phyloP scores from a whole-genome alignment of 2,113 vertebrate species.

The Morone chrysops region DNA sequence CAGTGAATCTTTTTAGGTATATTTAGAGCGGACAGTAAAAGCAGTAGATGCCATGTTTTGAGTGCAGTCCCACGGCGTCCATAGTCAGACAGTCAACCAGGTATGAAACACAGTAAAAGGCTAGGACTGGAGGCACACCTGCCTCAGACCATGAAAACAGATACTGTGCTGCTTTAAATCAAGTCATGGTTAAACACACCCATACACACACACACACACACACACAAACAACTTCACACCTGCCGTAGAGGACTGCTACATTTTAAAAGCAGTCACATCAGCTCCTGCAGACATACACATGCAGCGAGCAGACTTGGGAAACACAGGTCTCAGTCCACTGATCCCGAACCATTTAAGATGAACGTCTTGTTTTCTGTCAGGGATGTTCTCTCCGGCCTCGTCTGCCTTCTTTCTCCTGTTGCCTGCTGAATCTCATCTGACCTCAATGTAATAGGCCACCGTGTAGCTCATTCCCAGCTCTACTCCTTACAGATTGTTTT shows the following conservation, averaged over 20 bases:
- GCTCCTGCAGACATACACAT: slow-evolving; percentile 55
- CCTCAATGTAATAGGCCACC: slow-evolving; percentile 65
- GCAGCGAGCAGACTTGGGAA: slow-evolving; percentile 52
- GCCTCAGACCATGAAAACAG: slow-evolving; percentile 75
- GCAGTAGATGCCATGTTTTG: slow-evolving; percentile 35
- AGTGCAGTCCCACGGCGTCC: slow-evolving; percentile 50
- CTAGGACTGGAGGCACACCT: slow-evolving; percentile 41
- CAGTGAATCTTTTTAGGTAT: neutral
- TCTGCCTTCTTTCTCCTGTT: slow-evolving; percentile 58
- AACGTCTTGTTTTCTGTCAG: slow-evolving; percentile 81
- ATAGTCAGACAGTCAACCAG: slow-evolving; percentile 73
- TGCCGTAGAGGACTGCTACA: slow-evolving; percentile 55
- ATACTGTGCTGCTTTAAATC: slow-evolving; percentile 75
- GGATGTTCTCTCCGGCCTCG: slow-evolving; percentile 69
- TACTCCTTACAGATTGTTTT: slow-evolving; percentile 60
- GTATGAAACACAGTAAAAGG: slow-evolving; percentile 71
- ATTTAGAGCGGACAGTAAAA: slow-evolving; percentile 23
- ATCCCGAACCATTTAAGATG: slow-evolving; percentile 79
- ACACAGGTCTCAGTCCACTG: slow-evolving; percentile 80
- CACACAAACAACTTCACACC: slow-evolving; percentile 70
- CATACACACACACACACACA: slow-evolving; percentile 7
- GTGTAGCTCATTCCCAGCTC: slow-evolving; percentile 67
- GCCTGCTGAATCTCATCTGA: slow-evolving; percentile 70
- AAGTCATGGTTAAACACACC: slow-evolving; percentile 69
- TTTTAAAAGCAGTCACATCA: slow-evolving; percentile 74